Conservation (phyloP, 2,888 invertebrate species). For the Hanleya hanleyi region DNA sequence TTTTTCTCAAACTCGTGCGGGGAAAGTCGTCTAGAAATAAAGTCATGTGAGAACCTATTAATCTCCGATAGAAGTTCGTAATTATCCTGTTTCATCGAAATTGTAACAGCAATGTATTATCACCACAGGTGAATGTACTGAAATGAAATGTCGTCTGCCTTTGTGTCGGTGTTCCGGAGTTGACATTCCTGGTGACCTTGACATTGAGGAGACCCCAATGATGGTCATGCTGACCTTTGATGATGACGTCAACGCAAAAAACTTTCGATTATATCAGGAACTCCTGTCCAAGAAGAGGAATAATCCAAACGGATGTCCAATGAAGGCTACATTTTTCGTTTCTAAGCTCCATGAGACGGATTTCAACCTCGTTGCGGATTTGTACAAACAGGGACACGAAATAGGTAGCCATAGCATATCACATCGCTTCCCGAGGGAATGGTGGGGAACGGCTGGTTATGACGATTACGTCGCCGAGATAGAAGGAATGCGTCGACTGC, state of each 20-base stretch:
- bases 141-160: background rate
- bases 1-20: too few species aligned
- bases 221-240: conserved; percentile 2
- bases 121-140: background rate
- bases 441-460: conserved; percentile 88
- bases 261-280: background rate
- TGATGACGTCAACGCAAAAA: background rate
- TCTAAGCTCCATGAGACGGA: conserved; percentile 92
- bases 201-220: background rate
- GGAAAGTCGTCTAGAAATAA: too few species aligned
- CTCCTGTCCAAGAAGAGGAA: conserved; percentile 45
- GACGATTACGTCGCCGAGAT: conserved; percentile 95
- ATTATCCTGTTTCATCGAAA: too few species aligned
- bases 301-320: conserved; percentile 80
- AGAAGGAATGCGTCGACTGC: conserved; percentile 89
- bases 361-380: conserved; percentile 97
- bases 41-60: too few species aligned
- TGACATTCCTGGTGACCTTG: background rate
- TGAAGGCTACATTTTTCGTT: conserved; percentile 96
- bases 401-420: conserved; percentile 93
- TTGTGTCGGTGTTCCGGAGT: background rate
- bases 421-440: conserved; percentile 52
- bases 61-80: too few species aligned
- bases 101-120: too few species aligned
- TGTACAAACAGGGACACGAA: conserved; percentile 95